A percentile compares a stretch with the other conserved stretches of the same genome.
Evolutionary conservation across 2,797 vertebrate species (phyloP).

Genomic region (Tiaroga cobitis): DNA sequence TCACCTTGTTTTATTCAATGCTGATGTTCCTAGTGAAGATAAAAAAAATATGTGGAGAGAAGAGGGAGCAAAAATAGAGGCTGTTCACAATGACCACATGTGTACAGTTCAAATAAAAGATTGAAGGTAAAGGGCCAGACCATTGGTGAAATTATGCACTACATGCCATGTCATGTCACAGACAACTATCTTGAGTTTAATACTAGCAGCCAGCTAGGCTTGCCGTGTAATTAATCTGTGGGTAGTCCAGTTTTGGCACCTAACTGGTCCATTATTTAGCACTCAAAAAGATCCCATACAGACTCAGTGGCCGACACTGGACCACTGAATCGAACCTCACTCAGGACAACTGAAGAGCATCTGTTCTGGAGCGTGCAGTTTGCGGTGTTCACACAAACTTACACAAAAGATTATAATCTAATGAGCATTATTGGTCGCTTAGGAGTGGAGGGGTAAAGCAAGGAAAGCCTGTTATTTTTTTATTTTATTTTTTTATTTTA

Average conservation of each 20-base stretch:
- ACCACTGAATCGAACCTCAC: neutral
- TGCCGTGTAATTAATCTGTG: neutral
- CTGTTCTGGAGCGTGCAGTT: neutral
- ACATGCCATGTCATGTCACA: neutral
- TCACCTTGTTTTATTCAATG: neutral
- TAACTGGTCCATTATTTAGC: neutral
- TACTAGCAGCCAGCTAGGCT: neutral
- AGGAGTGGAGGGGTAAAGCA: no score
- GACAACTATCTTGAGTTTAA: neutral
- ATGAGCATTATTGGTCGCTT: neutral
- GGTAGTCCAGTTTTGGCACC: neutral
- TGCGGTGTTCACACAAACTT: neutral
- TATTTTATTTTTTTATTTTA: no score
- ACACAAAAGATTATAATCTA: neutral
- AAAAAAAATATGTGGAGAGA: neutral
- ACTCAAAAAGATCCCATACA: neutral
- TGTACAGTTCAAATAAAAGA: slow-evolving; percentile 3
- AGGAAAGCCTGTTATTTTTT: neutral
- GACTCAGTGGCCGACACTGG: neutral
- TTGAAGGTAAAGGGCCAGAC: neutral
- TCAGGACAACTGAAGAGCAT: neutral
- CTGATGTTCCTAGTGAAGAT: neutral
- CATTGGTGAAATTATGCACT: neutral
- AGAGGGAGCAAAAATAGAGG: neutral
- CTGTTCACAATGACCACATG: neutral